Evolutionary conservation across 2,888 invertebrate species (phyloP), one percentile per base, ranked within the genome.

Genomic region (Hirtodrosophila confusa): DNA sequence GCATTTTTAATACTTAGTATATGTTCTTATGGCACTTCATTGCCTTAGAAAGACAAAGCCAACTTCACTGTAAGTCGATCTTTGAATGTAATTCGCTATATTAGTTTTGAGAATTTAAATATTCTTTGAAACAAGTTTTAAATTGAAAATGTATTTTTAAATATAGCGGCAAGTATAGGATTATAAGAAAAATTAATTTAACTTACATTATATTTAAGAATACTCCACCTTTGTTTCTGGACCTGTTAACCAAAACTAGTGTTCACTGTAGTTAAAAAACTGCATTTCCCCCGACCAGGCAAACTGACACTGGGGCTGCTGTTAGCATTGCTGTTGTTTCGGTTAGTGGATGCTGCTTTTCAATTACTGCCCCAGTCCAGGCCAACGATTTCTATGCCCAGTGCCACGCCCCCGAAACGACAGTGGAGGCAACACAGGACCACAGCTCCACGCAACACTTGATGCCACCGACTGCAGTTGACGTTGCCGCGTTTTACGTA

Each of bases 331-430:
- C 10, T 58, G 62, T 36, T 57, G 53, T 50, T 74, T 63, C 65
- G 62, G 77, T 66, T 80, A 86, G 86, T 86, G 74, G 84, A 64
- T 66, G 73, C 80, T 79, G 88, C 86, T 83, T 84, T 84, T 84
- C 84, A 84, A 84, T 84, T 84, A 84, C 86, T 83, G 72, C 63
- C 88, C 45, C 58, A 58, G 66, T 70, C 66, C 36, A 48, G 57
- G 55, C 6, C 61, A 62, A 51, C 55, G 69, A 80, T 77, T 84
- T 84, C 77, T 78, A 80, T 82, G 71, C 73, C 74, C 57, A 54
- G 48, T 76, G 66, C 74, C 83, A 75, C 74, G 69, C 75, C 75
- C 70, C 74, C 53, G 33, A 27, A 31, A 7, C 9, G 37, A 17
- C 33, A 44, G 36, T 11, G 51, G 41, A 56, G 54, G 64, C 61